Evolutionary conservation across 2,888 invertebrate species (phyloP).

Genomic region (Cheilosia vulpina): DNA sequence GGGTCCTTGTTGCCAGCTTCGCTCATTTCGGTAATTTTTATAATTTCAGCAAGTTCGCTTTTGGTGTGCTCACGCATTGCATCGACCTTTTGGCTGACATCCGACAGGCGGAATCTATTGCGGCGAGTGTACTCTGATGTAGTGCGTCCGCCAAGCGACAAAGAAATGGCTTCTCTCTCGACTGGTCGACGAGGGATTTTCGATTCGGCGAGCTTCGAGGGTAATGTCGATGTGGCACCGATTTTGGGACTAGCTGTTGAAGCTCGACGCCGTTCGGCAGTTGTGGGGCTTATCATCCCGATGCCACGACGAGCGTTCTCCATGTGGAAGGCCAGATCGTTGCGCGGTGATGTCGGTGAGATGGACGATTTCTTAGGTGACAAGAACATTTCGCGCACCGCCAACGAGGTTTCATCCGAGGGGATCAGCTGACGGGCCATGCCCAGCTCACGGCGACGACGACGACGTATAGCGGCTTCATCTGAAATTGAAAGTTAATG

Average conservation of each 20-base stretch:
- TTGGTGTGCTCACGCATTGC: slow-evolving; percentile 81
- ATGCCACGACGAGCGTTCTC: slow-evolving; percentile 79
- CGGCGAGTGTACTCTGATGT: slow-evolving; percentile 75
- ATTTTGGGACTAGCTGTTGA: slow-evolving; percentile 77
- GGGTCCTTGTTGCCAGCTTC: slow-evolving; percentile 66
- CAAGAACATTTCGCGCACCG: slow-evolving; percentile 80
- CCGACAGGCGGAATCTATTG: slow-evolving; percentile 77
- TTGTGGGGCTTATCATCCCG: slow-evolving; percentile 74
- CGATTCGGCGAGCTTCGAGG: slow-evolving; percentile 49
- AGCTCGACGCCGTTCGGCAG: slow-evolving; percentile 77
- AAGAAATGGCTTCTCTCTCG: slow-evolving; percentile 43
- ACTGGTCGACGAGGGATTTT: slow-evolving; percentile 62
- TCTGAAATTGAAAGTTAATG: slow-evolving; percentile 78
- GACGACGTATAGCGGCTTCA: slow-evolving; percentile 82
- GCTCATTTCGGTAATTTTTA: slow-evolving; percentile 81
- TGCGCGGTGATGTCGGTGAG: slow-evolving; percentile 75
- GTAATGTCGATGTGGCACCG: slow-evolving; percentile 68
- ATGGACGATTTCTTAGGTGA: slow-evolving; percentile 75
- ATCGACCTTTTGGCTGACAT: slow-evolving; percentile 80
- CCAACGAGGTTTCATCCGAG: slow-evolving; percentile 79
- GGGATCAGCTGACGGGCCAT: slow-evolving; percentile 81
- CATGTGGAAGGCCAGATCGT: slow-evolving; percentile 79
- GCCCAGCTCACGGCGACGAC: slow-evolving; percentile 82
- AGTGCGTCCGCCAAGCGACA: slow-evolving; percentile 49
- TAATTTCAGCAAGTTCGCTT: slow-evolving; percentile 82